A percentile compares a stretch with the other conserved stretches of the same genome.
Conservation (phyloP, 2,888 invertebrate species). For the Mesorhabditis sp. region DNA sequence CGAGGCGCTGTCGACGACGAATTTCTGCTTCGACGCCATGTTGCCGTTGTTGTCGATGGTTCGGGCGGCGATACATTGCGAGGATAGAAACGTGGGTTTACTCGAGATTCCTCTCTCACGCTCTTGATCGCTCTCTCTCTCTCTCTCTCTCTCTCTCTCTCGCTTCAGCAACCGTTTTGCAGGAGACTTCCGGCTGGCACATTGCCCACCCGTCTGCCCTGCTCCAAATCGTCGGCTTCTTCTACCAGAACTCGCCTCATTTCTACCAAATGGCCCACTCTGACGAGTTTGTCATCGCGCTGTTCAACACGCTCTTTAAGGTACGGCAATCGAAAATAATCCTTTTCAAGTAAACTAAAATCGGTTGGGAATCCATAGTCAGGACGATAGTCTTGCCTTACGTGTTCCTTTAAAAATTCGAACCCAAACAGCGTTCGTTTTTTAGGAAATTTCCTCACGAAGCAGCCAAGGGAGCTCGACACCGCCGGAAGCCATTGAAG, state of each 20-base stretch:
- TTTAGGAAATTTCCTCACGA: constrained; percentile 10
- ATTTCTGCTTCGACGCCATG: constrained; percentile 83
- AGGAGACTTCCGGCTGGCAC: constrained; percentile 22
- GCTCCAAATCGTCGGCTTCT: constrained; percentile 79
- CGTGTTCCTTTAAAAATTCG: too few relatives aligned
- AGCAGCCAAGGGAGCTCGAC: constrained; percentile 18
- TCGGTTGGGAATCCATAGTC: too few relatives aligned
- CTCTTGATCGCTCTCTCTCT: not conserved
- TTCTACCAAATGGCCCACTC: constrained; percentile 37
- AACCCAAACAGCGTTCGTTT: too few relatives aligned
- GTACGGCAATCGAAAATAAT: not conserved
- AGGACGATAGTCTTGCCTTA: too few relatives aligned
- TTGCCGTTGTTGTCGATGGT: constrained; percentile 81
- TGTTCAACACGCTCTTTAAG: constrained; percentile 39
- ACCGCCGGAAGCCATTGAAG: constrained; percentile 21
- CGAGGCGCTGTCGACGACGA: constrained; percentile 58
- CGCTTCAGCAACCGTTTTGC: not conserved
- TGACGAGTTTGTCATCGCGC: constrained; percentile 42
- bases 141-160: not conserved
- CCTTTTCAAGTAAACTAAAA: not conserved
- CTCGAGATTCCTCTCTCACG: not conserved
- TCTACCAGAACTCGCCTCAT: constrained; percentile 84
- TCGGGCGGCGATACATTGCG: constrained; percentile 65
- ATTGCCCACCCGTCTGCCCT: constrained; percentile 45
- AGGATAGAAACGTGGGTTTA: constrained; percentile 5